phyloP scores from a whole-genome alignment of 2,888 invertebrate species.

The Cryptus armator region DNA sequence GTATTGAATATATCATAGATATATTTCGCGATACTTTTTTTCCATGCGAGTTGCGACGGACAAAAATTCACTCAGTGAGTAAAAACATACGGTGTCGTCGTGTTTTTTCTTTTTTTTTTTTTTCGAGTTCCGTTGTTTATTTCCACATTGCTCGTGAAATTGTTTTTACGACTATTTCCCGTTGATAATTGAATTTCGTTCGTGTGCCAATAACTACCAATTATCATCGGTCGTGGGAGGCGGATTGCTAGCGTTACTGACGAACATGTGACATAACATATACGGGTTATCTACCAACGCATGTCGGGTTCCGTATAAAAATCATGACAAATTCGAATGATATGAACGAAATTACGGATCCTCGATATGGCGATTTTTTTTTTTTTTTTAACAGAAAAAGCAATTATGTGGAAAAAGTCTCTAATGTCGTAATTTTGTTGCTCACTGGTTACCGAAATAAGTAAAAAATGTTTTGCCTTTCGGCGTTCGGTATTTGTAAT shows the following conservation, averaged over 20 bases:
- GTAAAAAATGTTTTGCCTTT: neutral
- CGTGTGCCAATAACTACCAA: slow-evolving; percentile 4
- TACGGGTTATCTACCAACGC: slow-evolving; percentile 26
- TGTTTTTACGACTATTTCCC: slow-evolving; percentile 17
- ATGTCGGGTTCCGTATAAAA: neutral
- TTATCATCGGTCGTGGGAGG: slow-evolving; percentile 11
- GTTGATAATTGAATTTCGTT: slow-evolving; percentile 28
- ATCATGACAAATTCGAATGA: neutral
- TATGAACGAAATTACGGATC: neutral
- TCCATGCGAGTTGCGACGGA: neutral
- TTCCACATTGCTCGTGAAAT: slow-evolving; percentile 1
- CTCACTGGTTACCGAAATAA: neutral
- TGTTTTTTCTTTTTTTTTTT: slow-evolving; percentile 9
- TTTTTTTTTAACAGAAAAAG: neutral
- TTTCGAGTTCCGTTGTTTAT: neutral
- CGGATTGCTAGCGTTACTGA: neutral
- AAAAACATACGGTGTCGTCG: slow-evolving; percentile 3
- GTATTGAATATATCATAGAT: too few relatives aligned
- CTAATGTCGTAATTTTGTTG: too few relatives aligned
- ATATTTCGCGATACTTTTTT: too few relatives aligned
- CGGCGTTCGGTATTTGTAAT: neutral
- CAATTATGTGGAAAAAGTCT: neutral
- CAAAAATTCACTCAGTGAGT: neutral
- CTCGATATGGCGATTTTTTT: neutral
- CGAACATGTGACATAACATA: slow-evolving; percentile 11